Conservation (phyloP, 2,113 vertebrate genomes). For the Saimiri boliviensis region DNA sequence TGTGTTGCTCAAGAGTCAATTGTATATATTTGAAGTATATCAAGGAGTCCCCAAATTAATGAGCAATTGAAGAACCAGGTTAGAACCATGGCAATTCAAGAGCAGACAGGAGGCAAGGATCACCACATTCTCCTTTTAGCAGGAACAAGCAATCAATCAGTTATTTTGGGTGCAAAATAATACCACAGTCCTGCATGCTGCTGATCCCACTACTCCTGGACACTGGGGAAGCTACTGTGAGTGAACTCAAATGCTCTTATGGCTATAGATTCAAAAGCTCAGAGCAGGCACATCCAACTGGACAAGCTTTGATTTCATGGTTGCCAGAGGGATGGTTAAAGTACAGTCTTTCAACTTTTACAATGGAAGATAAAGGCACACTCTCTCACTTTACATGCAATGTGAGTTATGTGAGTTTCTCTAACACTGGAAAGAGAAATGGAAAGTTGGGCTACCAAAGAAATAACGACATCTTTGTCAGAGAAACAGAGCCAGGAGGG, state of each 20-base stretch:
- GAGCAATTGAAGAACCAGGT: background rate
- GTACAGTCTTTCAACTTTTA: background rate
- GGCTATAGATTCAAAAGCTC: background rate
- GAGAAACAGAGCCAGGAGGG: background rate
- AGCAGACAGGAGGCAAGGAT: background rate
- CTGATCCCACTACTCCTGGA: rapidly evolving
- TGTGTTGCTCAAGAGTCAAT: background rate
- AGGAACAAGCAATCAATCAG: background rate
- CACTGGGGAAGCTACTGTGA: background rate
- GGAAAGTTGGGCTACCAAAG: background rate
- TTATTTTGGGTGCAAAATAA: background rate
- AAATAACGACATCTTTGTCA: background rate
- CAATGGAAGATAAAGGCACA: rapidly evolving
- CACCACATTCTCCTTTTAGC: background rate
- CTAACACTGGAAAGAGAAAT: background rate
- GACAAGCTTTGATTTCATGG: background rate
- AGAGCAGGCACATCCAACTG: rapidly evolving
- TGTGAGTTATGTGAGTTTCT: background rate
- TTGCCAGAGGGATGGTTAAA: background rate
- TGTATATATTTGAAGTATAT: background rate
- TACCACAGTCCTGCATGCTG: rapidly evolving
- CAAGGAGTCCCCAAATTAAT: background rate
- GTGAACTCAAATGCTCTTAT: background rate
- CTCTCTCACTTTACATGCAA: too few relatives aligned
- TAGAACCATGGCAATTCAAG: background rate